A percentile compares a stretch with the other conserved stretches of the same genome.
Evolutionary conservation across 1,140 invertebrate genomes (phyloP).

Genomic region (Acyrthosiphon pisum): DNA sequence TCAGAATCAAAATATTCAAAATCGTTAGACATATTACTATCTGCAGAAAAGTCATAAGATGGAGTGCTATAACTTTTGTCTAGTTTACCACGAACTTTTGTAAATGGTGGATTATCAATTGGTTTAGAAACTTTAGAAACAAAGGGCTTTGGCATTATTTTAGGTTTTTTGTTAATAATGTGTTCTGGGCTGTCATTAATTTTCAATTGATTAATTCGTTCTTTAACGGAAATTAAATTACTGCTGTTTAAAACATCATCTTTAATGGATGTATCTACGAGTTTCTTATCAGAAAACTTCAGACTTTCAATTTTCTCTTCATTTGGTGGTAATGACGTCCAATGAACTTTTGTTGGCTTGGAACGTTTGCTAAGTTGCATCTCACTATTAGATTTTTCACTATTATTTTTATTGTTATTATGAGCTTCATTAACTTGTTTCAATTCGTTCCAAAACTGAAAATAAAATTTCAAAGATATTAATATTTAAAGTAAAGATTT

Average conservation of each 20-base stretch:
- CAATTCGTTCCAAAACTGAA: constrained; percentile 73
- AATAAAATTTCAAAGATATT: constrained; percentile 55
- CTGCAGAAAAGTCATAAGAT: constrained; percentile 70
- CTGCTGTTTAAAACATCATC: constrained; percentile 41
- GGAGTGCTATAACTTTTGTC: constrained; percentile 81
- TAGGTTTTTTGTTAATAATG: constrained; percentile 61
- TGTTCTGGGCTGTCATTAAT: constrained; percentile 59
- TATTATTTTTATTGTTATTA: constrained; percentile 57
- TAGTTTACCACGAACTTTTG: constrained; percentile 65
- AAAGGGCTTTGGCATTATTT: constrained; percentile 62
- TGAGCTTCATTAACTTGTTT: constrained; percentile 64
- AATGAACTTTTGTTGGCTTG: constrained; percentile 51
- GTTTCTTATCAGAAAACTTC: constrained; percentile 10
- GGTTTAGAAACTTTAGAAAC: constrained; percentile 55
- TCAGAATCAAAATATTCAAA: constrained; percentile 55
- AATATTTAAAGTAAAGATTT: neutral
- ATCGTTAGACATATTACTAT: constrained; percentile 1
- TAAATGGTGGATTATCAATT: constrained; percentile 16
- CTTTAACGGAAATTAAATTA: constrained; percentile 57
- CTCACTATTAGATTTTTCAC: constrained; percentile 59
- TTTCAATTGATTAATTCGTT: constrained; percentile 58
- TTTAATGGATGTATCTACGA: constrained; percentile 37
- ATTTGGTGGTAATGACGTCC: constrained; percentile 50
- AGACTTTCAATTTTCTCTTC: constrained; percentile 40
- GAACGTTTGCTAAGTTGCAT: constrained; percentile 58